Percentiles rank a stretch among this genome's conserved stretches.
phyloP scores from a whole-genome alignment of 2,888 invertebrate species.

The Parapristionchus giblindavisi region DNA sequence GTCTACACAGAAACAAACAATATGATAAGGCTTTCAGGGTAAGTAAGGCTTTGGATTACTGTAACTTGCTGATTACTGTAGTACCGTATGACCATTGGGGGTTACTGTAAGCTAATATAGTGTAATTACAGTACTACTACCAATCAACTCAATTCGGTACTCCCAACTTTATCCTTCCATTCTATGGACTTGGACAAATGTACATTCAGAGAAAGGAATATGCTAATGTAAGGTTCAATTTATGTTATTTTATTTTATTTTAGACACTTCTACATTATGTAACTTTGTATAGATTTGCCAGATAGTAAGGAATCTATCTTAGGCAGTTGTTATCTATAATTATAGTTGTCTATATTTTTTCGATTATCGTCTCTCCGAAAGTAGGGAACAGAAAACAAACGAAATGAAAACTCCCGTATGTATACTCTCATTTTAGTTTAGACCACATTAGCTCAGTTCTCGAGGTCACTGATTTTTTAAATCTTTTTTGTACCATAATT shows the following conservation, averaged over 20 bases:
- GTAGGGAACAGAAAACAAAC: no score
- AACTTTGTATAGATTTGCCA: no score
- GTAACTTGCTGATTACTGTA: neutral
- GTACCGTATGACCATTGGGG: conserved; percentile 91
- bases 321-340: neutral
- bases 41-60: neutral
- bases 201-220: conserved; percentile 95
- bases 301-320: no score
- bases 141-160: conserved; percentile 90
- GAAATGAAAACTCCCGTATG: no score
- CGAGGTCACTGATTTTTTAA: no score
- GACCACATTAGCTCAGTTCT: no score
- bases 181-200: conserved; percentile 98
- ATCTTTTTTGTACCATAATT: neutral
- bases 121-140: conserved; percentile 79
- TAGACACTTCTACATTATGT: neutral
- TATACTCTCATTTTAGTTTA: no score
- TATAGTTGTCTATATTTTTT: neutral
- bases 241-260: neutral
- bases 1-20: conserved; percentile 91
- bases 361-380: no score
- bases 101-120: conserved; percentile 80
- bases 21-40: conserved; percentile 89
- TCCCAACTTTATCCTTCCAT: conserved; percentile 91
- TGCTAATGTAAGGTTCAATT: conserved; percentile 74